Conservation (phyloP, 2,797 vertebrate species). For the Xiphorhynchus erythropygius region DNA sequence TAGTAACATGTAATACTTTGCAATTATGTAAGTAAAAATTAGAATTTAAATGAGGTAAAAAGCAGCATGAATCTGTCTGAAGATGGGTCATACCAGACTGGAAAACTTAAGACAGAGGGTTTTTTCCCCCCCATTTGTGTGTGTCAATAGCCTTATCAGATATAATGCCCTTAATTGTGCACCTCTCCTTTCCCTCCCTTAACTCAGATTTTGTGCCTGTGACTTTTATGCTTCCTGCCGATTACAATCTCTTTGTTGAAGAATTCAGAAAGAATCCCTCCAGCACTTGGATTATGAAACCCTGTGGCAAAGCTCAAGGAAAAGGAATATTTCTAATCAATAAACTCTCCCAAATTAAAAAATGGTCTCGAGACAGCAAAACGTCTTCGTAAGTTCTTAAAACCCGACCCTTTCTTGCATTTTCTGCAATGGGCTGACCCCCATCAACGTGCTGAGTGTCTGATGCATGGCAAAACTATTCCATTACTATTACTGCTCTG, state of each 20-base stretch:
- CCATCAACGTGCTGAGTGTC: background rate
- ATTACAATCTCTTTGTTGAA: slow-evolving; percentile 98
- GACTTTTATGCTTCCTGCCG: slow-evolving; percentile 97
- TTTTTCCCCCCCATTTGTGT: background rate
- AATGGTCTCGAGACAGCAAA: slow-evolving; percentile 98
- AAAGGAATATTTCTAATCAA: slow-evolving; percentile 99
- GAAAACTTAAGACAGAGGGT: background rate
- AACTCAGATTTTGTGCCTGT: slow-evolving; percentile 93
- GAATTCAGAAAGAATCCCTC: slow-evolving; percentile 96
- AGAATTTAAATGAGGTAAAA: background rate
- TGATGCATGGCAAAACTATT: background rate
- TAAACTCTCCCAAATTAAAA: slow-evolving; percentile 98
- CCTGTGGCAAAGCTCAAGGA: slow-evolving; percentile 97
- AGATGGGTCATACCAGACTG: background rate
- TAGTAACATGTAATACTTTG: background rate
- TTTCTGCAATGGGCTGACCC: background rate
- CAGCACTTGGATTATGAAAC: slow-evolving; percentile 99
- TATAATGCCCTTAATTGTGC: background rate
- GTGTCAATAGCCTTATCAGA: background rate
- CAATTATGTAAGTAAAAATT: background rate
- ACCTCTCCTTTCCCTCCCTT: background rate
- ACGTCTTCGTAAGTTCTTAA: slow-evolving; percentile 89
- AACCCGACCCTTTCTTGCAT: background rate
- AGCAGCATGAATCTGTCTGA: background rate
- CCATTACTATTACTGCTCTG: background rate